Evolutionary conservation across 1,140 invertebrate genomes (phyloP).

Genomic region (Hylaeus anthracinus): DNA sequence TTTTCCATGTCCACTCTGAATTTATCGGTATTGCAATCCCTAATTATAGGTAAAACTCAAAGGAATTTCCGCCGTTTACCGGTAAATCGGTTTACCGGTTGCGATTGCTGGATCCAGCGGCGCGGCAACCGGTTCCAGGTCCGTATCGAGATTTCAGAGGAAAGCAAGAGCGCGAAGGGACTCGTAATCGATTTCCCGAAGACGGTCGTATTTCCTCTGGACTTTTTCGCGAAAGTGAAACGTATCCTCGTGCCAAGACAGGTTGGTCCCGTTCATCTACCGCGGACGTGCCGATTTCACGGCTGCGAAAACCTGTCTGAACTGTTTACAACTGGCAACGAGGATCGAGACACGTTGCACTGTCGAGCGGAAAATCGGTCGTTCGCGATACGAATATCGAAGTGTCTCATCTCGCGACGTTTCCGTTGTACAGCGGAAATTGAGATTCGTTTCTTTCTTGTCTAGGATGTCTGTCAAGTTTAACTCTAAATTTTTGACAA

Average conservation of each 20-base stretch:
- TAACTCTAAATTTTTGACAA: too few species aligned
- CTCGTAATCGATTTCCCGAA: constrained; percentile 39
- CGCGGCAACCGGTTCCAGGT: constrained; percentile 38
- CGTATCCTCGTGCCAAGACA: background rate
- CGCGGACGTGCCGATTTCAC: constrained; percentile 11
- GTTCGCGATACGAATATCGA: background rate
- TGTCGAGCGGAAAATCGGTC: background rate
- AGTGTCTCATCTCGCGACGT: background rate
- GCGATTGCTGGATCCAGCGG: background rate
- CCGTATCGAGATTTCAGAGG: constrained; percentile 18
- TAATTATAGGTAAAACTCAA: too few species aligned
- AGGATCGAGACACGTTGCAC: background rate
- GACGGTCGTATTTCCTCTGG: constrained; percentile 11
- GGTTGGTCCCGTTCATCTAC: background rate
- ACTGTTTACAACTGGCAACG: background rate
- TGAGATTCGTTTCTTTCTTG: background rate
- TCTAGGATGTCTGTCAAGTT: too few species aligned
- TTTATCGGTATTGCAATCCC: too few species aligned
- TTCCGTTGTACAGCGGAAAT: background rate
- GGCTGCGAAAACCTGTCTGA: background rate
- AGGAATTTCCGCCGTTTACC: too few species aligned
- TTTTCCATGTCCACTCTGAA: too few species aligned
- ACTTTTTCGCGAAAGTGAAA: constrained; percentile 48
- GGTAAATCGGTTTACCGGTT: too few species aligned
- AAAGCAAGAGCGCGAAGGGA: constrained; percentile 45